phyloP scores from a whole-genome alignment of 2,797 vertebrate genomes.

The Sebastes kiyomatsui region DNA sequence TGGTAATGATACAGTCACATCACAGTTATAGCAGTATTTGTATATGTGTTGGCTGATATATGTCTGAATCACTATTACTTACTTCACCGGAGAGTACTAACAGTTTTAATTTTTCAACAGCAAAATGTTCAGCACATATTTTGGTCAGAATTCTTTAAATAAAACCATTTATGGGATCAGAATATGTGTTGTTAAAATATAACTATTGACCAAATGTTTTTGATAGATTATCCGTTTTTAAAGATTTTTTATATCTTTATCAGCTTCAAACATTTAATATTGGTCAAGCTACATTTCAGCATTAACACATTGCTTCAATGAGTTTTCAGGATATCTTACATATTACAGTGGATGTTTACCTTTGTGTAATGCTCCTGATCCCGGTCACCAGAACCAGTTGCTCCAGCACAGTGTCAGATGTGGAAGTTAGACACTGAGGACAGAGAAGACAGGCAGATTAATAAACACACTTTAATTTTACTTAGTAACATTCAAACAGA shows the following conservation, averaged over 20 bases:
- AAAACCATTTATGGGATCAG: too few relatives aligned
- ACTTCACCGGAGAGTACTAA: too few relatives aligned
- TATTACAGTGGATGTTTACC: slow-evolving; percentile 64
- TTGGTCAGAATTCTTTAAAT: background rate
- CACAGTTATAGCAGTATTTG: too few relatives aligned
- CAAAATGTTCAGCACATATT: background rate
- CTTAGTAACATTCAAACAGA: background rate
- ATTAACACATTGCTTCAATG: background rate
- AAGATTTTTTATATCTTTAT: background rate
- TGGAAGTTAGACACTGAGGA: slow-evolving; percentile 78
- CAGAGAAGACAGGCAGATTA: background rate
- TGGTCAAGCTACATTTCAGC: background rate
- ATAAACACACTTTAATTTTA: background rate
- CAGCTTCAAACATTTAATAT: background rate
- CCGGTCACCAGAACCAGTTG: slow-evolving; percentile 85
- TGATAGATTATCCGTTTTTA: too few relatives aligned
- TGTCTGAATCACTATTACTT: too few relatives aligned
- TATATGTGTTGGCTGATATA: too few relatives aligned
- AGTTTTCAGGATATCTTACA: background rate
- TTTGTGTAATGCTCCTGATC: slow-evolving; percentile 77
- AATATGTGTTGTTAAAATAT: background rate
- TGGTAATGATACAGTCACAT: too few relatives aligned
- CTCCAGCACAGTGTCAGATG: slow-evolving; percentile 79
- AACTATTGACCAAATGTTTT: background rate
- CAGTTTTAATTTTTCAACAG: background rate